A percentile compares a stretch with the other conserved stretches of the same genome.
phyloP scores from a whole-genome alignment of 2,113 vertebrate species.

The Psilopogon haemacephalus region DNA sequence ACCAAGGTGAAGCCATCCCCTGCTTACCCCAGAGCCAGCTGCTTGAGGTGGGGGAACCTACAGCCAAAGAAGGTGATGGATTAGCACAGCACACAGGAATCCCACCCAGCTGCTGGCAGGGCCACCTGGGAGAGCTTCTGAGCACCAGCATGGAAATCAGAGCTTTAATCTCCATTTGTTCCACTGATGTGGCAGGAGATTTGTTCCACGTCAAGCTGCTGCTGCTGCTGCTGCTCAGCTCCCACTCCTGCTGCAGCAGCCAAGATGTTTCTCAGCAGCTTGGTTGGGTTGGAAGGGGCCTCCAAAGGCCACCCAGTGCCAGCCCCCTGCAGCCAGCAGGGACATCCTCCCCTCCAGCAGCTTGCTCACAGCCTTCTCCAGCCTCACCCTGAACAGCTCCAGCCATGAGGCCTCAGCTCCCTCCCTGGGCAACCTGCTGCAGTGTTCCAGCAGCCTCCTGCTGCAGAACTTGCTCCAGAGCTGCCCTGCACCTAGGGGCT shows the following conservation, averaged over 20 bases:
- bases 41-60: neutral
- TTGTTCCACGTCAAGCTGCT: neutral
- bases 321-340: no score
- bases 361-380: no score
- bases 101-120: neutral
- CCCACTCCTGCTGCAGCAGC: neutral
- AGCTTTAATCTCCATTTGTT: neutral
- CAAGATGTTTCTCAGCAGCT: neutral
- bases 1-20: rapidly evolving
- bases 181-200: neutral
- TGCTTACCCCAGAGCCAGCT: neutral
- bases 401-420: no score
- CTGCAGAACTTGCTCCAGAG: no score
- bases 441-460: no score
- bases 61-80: neutral
- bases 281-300: neutral
- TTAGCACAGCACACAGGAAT: neutral
- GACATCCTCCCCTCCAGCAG: no score
- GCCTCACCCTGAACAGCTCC: no score
- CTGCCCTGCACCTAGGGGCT: neutral
- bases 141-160: neutral
- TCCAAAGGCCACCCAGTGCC: no score
- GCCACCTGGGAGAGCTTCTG: neutral
- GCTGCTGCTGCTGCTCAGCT: neutral
- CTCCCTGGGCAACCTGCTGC: no score